Conservation (phyloP, 2,113 vertebrate species). For the pig (Sus scrofa) region DNA sequence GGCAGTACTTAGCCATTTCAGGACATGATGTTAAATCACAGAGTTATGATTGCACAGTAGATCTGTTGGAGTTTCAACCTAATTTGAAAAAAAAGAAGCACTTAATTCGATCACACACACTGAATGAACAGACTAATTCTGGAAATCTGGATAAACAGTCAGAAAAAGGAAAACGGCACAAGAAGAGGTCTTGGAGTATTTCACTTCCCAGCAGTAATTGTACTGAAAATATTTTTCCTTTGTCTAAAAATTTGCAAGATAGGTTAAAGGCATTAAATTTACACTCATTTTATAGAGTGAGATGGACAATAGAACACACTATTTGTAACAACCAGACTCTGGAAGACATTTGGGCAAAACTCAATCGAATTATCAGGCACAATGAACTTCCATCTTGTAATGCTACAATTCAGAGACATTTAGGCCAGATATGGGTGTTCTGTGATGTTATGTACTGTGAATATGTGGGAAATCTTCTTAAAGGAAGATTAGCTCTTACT, state of each 20-base stretch:
- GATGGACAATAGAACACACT: conserved; percentile 91
- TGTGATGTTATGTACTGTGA: conserved; percentile 94
- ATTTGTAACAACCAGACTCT: conserved; percentile 88
- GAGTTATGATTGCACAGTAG: conserved; percentile 87
- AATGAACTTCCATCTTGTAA: conserved; percentile 93
- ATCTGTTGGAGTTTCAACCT: conserved; percentile 88
- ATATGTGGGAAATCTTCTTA: conserved; percentile 92
- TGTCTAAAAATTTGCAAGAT: conserved; percentile 89
- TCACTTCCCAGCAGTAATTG: conserved; percentile 80
- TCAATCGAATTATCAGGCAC: conserved; percentile 88
- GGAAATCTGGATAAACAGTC: conserved; percentile 71
- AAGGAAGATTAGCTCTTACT: conserved; percentile 89
- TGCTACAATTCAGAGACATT: conserved; percentile 93
- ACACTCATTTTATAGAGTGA: conserved; percentile 92
- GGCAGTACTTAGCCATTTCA: conserved; percentile 57
- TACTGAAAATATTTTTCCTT: conserved; percentile 80
- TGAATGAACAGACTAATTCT: conserved; percentile 59
- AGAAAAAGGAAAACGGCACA: conserved; percentile 63
- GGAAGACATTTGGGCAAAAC: conserved; percentile 92
- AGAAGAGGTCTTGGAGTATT: conserved; percentile 93
- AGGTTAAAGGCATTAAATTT: conserved; percentile 89
- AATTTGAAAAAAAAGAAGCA: conserved; percentile 50
- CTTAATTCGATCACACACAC: conserved; percentile 60
- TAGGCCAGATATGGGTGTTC: conserved; percentile 95
- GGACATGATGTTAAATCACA: conserved; percentile 59